A percentile compares a stretch with the other conserved stretches of the same genome.
Evolutionary conservation across 2,113 vertebrate genomes (phyloP).

Genomic region (Zapus hudsonius): DNA sequence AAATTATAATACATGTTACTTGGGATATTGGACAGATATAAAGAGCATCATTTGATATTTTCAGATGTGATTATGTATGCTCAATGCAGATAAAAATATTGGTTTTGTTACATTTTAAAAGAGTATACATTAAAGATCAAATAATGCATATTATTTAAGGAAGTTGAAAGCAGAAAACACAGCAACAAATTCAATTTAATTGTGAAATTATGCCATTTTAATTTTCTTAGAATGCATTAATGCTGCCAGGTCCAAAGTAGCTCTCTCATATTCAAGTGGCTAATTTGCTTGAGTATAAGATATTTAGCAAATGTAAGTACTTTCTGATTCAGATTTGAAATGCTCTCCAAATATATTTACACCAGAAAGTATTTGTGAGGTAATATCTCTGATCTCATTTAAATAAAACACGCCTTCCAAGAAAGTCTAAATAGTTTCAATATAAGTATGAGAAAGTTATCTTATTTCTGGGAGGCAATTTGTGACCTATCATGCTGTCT

Average conservation of each 20-base stretch:
- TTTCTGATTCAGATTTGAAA: background rate
- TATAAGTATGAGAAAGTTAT: background rate
- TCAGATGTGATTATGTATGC: background rate
- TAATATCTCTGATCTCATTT: background rate
- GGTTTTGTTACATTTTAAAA: slow-evolving; percentile 1
- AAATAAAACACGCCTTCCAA: background rate
- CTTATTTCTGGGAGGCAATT: background rate
- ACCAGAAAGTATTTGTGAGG: background rate
- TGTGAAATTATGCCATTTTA: background rate
- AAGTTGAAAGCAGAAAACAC: background rate
- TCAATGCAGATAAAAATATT: background rate
- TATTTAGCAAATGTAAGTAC: background rate
- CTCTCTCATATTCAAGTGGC: background rate
- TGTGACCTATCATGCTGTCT: background rate
- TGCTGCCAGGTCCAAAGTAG: background rate
- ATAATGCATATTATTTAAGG: background rate
- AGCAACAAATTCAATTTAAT: background rate
- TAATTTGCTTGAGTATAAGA: background rate
- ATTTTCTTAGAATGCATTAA: slow-evolving; percentile 12
- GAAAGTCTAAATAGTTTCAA: background rate
- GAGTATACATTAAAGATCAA: background rate
- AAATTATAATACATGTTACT: background rate
- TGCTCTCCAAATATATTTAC: background rate
- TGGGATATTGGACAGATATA: background rate
- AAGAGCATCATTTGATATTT: background rate